Evolutionary conservation across 2,888 invertebrate genomes (phyloP).

Genomic region (Euproctis similis): DNA sequence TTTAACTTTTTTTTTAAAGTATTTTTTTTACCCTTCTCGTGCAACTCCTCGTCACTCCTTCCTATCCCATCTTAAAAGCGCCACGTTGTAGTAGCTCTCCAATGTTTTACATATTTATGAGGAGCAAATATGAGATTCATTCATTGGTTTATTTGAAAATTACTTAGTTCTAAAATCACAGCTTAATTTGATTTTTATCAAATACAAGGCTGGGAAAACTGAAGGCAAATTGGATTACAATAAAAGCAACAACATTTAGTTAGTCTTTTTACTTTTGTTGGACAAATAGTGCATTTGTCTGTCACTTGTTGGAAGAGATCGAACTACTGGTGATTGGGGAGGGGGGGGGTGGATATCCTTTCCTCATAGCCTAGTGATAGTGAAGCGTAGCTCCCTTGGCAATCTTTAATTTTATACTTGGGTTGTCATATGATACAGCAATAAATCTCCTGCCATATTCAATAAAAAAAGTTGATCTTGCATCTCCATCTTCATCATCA

Average conservation of each 20-base stretch:
- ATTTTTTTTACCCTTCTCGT: no score
- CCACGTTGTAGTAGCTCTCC: no score
- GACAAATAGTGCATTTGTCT: slow-evolving; percentile 4
- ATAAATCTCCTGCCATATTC: slow-evolving; percentile 11
- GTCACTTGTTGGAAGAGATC: slow-evolving; percentile 5
- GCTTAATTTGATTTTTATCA: slow-evolving; percentile 2
- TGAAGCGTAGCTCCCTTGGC: slow-evolving; percentile 5
- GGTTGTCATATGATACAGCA: slow-evolving; percentile 9
- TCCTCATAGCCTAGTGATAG: slow-evolving; percentile 10
- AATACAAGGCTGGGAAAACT: slow-evolving; percentile 2
- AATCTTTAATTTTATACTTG: slow-evolving; percentile 10
- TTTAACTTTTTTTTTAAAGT: no score
- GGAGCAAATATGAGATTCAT: slow-evolving; percentile 1
- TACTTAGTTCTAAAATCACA: not conserved
- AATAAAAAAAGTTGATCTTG: no score
- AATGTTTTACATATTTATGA: no score
- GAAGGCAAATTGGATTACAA: slow-evolving; percentile 5
- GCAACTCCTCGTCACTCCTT: no score
- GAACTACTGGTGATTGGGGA: slow-evolving; percentile 4
- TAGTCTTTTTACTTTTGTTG: slow-evolving; percentile 1
- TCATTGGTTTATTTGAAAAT: slow-evolving; percentile 1
- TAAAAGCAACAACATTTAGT: no score
- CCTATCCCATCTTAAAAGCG: no score
- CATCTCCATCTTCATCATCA: no score
- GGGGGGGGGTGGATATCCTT: slow-evolving; percentile 6